These are phyloP conservation scores for Patella ulyssiponensis DNA, from an alignment of 2,888 invertebrate species.

Conservation along the genomic window DNA sequence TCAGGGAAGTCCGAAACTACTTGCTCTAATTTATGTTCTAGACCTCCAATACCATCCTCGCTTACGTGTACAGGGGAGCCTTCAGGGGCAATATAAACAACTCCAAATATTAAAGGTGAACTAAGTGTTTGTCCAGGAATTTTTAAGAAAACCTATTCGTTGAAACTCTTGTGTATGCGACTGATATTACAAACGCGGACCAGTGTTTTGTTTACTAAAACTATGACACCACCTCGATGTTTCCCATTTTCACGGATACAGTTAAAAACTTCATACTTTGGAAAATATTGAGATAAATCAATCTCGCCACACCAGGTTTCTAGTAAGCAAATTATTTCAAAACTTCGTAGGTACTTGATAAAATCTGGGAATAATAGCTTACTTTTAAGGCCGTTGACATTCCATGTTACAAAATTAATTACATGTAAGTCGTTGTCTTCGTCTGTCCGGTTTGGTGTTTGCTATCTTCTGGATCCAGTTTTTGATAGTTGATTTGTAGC, in stretches of 20 bases:
- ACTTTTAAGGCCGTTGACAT: not conserved
- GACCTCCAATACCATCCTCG: too few species aligned
- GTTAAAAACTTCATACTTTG: not conserved
- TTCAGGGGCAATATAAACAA: too few species aligned
- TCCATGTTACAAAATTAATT: not conserved
- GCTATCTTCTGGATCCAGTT: not conserved
- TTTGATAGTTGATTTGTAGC: not conserved
- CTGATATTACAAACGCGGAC: constrained; percentile 4
- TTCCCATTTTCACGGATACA: not conserved
- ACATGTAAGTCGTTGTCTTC: not conserved
- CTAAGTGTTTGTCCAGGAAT: too few species aligned
- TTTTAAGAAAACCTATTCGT: too few species aligned
- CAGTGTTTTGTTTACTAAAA: not conserved
- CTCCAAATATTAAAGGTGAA: too few species aligned
- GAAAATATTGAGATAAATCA: not conserved
- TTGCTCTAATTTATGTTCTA: too few species aligned
- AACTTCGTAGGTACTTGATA: not conserved
- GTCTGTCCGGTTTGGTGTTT: not conserved
- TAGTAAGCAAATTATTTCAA: not conserved
- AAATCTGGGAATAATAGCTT: not conserved
- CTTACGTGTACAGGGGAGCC: too few species aligned
- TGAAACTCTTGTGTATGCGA: not conserved
- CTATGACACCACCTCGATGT: constrained; percentile 1
- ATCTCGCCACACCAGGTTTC: not conserved
- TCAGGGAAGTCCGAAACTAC: not conserved